These are phyloP conservation scores for Poecilus cupreus DNA, from an alignment of 2,888 invertebrate species.

Conservation along the genomic window DNA sequence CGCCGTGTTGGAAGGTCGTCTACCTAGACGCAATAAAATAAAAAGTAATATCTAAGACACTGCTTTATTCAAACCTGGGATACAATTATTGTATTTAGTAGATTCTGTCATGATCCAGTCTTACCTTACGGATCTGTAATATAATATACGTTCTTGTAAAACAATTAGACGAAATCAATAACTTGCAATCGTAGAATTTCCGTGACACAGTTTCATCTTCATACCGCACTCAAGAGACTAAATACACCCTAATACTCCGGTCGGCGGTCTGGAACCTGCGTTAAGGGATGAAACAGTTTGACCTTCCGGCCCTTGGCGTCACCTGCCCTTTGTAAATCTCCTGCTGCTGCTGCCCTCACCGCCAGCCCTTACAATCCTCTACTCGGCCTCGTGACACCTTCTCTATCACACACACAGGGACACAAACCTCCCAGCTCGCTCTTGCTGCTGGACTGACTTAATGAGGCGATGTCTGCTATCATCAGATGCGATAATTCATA, in stretches of 20 bases:
- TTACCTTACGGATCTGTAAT: not conserved
- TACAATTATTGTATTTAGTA: too few species aligned
- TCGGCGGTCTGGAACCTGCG: conserved; percentile 13
- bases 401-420: not conserved
- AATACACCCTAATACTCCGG: conserved; percentile 31
- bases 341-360: not conserved
- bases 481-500: not conserved
- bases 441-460: conserved; percentile 3
- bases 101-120: too few species aligned
- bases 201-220: conserved; percentile 6
- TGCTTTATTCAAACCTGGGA: too few species aligned
- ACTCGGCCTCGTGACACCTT: not conserved
- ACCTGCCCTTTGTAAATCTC: conserved; percentile 19
- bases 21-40: too few species aligned
- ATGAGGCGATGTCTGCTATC: conserved; percentile 21
- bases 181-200: not conserved
- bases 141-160: not conserved
- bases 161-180: not conserved
- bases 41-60: too few species aligned
- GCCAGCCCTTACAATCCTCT: not conserved
- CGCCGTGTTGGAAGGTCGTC: too few species aligned
- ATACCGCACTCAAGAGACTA: conserved; percentile 14
- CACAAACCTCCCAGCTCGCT: not conserved
- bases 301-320: conserved; percentile 30
- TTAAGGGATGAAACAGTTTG: conserved; percentile 37